Percentiles rank a stretch among this genome's conserved stretches.
Conservation (phyloP, 2,888 invertebrate species). For the Yponomeuta cagnagella region DNA sequence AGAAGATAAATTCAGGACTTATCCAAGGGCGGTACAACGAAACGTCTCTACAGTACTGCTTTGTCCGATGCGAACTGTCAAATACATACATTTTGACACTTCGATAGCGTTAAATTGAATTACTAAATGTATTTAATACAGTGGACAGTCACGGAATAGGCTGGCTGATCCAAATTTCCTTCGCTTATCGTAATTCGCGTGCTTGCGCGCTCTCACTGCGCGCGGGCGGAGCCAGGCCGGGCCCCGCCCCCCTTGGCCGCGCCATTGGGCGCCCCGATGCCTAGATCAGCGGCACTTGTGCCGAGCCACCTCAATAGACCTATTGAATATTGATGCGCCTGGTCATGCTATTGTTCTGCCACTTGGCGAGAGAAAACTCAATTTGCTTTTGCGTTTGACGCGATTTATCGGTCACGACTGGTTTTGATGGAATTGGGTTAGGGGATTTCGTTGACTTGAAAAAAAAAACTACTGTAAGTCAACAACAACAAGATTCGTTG, state of each 20-base stretch:
- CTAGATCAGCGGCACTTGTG: conserved; percentile 3
- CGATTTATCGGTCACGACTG: not conserved
- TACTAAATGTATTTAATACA: too few species aligned
- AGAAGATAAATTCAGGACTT: too few species aligned
- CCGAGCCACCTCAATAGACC: not conserved
- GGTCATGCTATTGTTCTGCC: not conserved
- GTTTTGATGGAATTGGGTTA: not conserved
- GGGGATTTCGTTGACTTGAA: not conserved
- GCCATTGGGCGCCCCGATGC: conserved; percentile 11
- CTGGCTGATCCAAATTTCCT: not conserved
- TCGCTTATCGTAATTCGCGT: conserved; percentile 15
- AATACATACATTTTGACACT: too few species aligned
- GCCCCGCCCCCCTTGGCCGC: conserved; percentile 13
- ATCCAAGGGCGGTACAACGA: too few species aligned
- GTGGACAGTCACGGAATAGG: too few species aligned
- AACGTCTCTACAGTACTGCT: too few species aligned
- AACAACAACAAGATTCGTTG: too few species aligned
- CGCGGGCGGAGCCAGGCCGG: conserved; percentile 9
- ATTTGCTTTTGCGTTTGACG: not conserved
- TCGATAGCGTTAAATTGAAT: too few species aligned
- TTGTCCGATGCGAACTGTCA: too few species aligned
- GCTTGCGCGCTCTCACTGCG: conserved; percentile 6
- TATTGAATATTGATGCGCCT: conserved; percentile 9
- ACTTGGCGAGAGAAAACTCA: not conserved
- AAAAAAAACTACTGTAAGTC: too few species aligned